Base-by-base conservation (phyloP, 92 coral and sea anemone species). In the Plumapathes pennacea region DNA sequence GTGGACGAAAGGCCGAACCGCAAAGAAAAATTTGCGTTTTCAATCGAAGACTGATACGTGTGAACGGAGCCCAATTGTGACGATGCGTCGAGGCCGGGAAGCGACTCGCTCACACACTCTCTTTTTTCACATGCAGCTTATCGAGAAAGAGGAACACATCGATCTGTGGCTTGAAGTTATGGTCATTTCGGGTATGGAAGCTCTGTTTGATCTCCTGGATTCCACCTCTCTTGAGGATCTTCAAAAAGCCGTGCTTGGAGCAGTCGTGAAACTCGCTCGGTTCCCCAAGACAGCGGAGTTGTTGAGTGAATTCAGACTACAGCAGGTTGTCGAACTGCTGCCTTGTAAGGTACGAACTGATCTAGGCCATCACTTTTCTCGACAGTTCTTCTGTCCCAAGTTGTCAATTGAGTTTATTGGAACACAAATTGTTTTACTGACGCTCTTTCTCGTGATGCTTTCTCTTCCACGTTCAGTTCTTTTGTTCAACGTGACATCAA, bases 111-210 rank as follows among this genome's bases (percentile, higher is more conserved):
- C n/a, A n/a, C n/a, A n/a, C n/a, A n/a, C n/a, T n/a, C 15, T 10
- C 4, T 1, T 25, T 66, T 25, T 11, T 42, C 34, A 39, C 13
- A 28, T 14, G 33, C 67, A 87, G 95, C 69, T 87, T 5, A 67
- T 76, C 3, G 83, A 76, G 13, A 62, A 64, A 21, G 71, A 76
- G 14, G 85, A 77, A 25, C 64, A 60, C 46, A 41, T 80, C 9
- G 36, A 45, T 30, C 60, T 75, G 38, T 85, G 95, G 95, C 29
- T 69, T 52, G 84, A 75, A 44, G 51, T 54, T 10, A 85, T 85
- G 95, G 57, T 63, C 38, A 58, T 53, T 23, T 80, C 95, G 24
- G 91, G 86, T 42, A 51, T 69, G 36, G 86, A 80, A 29, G 80
- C 80, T 3, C 78, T 85, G 11, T 74, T 72, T 32, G 83, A 66